Conservation (phyloP, 2,797 vertebrate genomes). For the Amblyraja radiata region DNA sequence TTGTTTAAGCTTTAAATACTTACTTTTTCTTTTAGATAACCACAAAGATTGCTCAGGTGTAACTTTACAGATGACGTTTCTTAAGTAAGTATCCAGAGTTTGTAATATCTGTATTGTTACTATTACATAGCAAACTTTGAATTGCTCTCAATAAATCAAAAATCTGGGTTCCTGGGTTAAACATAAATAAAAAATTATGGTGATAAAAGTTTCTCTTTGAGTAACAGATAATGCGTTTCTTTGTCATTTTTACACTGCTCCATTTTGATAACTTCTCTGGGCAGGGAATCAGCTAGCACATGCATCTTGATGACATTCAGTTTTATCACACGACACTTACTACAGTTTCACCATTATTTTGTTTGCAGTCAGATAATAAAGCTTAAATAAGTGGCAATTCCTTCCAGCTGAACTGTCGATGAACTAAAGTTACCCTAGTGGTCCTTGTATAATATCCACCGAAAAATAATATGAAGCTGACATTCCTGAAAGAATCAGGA, state of each 20-base stretch:
- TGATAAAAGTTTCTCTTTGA: not conserved
- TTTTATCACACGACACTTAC: not conserved
- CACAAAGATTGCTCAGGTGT: slow-evolving; percentile 92
- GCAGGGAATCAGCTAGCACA: not conserved
- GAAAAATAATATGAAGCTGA: not conserved
- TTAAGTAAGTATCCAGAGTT: slow-evolving; percentile 68
- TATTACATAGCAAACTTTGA: not conserved
- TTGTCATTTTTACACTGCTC: not conserved
- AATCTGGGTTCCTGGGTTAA: not conserved
- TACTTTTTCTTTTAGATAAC: slow-evolving; percentile 66
- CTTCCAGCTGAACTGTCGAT: not conserved
- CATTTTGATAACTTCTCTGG: not conserved
- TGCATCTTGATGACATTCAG: not conserved
- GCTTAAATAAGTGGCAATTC: not conserved
- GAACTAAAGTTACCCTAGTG: not conserved
- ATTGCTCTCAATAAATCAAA: not conserved
- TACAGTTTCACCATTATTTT: not conserved
- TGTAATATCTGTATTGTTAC: not conserved
- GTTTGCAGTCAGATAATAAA: not conserved
- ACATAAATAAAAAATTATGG: not conserved
- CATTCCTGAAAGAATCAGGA: not conserved
- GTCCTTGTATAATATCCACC: not conserved
- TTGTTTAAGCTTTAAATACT: not conserved
- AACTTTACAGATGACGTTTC: slow-evolving; percentile 77
- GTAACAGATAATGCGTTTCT: not conserved